Conservation (phyloP, 1,140 invertebrate species). For the Batillaria attramentaria region DNA sequence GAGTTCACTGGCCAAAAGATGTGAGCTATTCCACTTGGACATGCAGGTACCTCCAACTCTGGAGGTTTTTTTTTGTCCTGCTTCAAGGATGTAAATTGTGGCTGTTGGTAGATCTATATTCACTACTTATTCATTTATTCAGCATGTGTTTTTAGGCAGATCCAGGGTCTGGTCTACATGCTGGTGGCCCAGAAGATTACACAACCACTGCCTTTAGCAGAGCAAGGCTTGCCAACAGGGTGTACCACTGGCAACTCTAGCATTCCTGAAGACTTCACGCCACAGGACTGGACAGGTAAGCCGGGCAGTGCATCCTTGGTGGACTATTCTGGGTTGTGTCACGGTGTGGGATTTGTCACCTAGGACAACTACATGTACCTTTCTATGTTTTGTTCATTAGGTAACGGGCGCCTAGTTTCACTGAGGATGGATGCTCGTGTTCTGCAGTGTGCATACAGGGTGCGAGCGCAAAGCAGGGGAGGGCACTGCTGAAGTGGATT, state of each 20-base stretch:
- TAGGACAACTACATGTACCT: too few species aligned
- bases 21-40: too few species aligned
- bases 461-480: too few species aligned
- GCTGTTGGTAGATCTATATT: neutral
- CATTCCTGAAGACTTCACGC: conserved; percentile 34
- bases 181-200: conserved; percentile 61
- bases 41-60: too few species aligned
- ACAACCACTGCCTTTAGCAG: conserved; percentile 50
- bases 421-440: too few species aligned
- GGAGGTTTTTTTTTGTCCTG: too few species aligned
- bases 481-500: too few species aligned
- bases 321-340: too few species aligned
- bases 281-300: conserved; percentile 60
- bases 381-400: too few species aligned
- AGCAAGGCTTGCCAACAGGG: conserved; percentile 34
- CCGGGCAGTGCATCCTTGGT: neutral
- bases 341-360: too few species aligned
- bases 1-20: neutral
- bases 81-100: neutral
- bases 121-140: neutral
- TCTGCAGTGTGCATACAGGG: too few species aligned
- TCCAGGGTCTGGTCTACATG: conserved; percentile 67
- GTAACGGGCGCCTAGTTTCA: too few species aligned
- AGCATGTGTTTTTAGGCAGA: conserved; percentile 56
- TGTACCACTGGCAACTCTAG: conserved; percentile 47